Evolutionary conservation across 1,140 invertebrate genomes (phyloP), one percentile per base, ranked within the genome.

Genomic region (Pseudomyrmex sp.): DNA sequence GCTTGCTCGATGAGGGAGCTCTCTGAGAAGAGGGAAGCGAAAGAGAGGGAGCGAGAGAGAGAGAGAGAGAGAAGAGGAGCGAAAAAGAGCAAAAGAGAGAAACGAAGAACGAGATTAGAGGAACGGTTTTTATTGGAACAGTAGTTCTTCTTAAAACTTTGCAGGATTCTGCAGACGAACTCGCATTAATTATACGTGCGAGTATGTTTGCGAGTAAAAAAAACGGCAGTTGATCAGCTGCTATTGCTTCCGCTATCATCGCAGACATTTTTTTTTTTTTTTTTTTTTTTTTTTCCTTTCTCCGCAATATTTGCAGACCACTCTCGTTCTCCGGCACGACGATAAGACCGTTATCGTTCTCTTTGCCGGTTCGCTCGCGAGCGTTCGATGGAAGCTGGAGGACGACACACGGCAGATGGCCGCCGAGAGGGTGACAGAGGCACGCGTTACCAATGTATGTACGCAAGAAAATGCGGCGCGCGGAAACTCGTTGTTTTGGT

Each of bases 381-480:
- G 35, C 35, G 35, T 2, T 76, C 68, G 76, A 69, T 73, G 72
- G 74, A 90, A 74, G 80, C 86, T 82, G 69, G 62, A 48, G 74
- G 83, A 74, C 35, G 35, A 35, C 35, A 35, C 77, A 35, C 84
- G 20, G 84, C 88, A 89, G 88, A 89, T 89, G 88, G 88, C 84
- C 58, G 88, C 76, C 84, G 84, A 79, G 80, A 88, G 88, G 85
- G 84, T 84, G 86, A 88, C 80, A 88, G 86, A 89, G 76, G 89
- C 86, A 88, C 88, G 87, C 87, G 87, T 89, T 89, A 89, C 83
- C 87, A 9, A 83, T 88, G 87, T 88, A 85, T 73, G 74, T 62
- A 35, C 44, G 74, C 74, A 89, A 88, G 87, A 88, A 88, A 88
- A 88, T 65, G 76, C 85, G 80, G 62, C 82, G 84, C 74, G 20